Conservation (phyloP, 2,888 invertebrate genomes). For the Geotrupes spiniger region DNA sequence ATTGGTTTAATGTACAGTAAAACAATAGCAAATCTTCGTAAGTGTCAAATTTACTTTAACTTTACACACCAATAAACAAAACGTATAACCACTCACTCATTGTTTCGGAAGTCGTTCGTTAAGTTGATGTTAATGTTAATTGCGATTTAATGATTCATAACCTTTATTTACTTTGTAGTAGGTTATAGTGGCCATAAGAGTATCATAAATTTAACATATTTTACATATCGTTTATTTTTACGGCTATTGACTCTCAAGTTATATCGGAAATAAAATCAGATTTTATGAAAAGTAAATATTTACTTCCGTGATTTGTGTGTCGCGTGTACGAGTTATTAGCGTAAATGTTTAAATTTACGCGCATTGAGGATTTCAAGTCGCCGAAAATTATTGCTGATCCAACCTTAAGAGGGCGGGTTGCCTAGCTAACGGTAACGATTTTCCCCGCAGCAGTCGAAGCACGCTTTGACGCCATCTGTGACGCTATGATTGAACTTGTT, state of each 20-base stretch:
- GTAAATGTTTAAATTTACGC: conserved; percentile 5
- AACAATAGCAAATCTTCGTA: conserved; percentile 14
- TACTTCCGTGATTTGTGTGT: background rate
- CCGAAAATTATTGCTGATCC: too few relatives aligned
- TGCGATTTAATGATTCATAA: conserved; percentile 35
- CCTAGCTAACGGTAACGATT: too few relatives aligned
- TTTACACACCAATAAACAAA: conserved; percentile 28
- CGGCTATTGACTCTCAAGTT: conserved; percentile 19
- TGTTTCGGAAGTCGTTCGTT: conserved; percentile 35
- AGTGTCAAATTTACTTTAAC: conserved; percentile 29
- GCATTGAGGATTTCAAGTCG: background rate
- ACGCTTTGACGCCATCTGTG: too few relatives aligned
- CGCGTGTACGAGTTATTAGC: background rate
- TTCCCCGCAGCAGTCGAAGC: too few relatives aligned
- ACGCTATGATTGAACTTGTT: too few relatives aligned
- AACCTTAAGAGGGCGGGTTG: too few relatives aligned
- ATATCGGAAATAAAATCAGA: conserved; percentile 16
- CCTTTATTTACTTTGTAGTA: conserved; percentile 34
- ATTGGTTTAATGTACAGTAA: conserved; percentile 3
- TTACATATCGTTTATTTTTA: conserved; percentile 28
- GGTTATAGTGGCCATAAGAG: conserved; percentile 28
- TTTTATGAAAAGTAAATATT: conserved; percentile 21
- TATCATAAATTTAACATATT: conserved; percentile 29
- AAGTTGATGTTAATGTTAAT: conserved; percentile 33
- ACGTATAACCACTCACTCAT: conserved; percentile 29